These are phyloP conservation scores for Drosophila azteca DNA, from an alignment of 1,140 invertebrate genomes.

Conservation along the genomic window DNA sequence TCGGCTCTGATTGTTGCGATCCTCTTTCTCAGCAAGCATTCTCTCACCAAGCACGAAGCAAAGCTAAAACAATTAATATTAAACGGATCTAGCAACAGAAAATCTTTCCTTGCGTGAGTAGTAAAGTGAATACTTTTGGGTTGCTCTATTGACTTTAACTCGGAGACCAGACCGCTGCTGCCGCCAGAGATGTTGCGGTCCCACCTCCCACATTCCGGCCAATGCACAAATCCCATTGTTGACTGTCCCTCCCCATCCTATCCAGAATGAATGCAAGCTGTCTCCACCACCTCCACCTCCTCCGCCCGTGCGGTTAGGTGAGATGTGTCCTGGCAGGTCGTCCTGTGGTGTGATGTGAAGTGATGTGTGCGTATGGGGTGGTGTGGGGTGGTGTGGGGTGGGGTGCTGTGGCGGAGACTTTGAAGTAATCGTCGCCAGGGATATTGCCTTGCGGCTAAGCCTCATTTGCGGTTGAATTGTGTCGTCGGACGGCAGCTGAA, in stretches of 20 bases:
- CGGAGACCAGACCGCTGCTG: no score
- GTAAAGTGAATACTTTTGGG: neutral
- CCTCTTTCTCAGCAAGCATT: no score
- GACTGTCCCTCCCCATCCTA: constrained; percentile 1
- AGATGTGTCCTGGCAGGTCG: constrained; percentile 5
- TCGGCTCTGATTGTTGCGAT: no score
- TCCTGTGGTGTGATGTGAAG: no score
- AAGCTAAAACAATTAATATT: no score
- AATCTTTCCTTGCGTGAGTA: no score
- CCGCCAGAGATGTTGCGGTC: neutral
- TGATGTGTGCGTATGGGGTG: no score
- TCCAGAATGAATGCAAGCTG: constrained; percentile 32
- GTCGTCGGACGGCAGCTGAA: constrained; percentile 71
- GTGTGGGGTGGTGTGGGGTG: no score
- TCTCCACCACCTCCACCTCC: neutral
- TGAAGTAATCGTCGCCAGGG: constrained; percentile 65
- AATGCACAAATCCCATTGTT: constrained; percentile 63
- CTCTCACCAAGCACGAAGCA: no score
- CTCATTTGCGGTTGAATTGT: constrained; percentile 80
- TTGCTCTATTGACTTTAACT: neutral
- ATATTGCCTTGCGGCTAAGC: constrained; percentile 70
- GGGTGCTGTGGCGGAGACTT: constrained; percentile 32
- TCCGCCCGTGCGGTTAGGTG: constrained; percentile 26
- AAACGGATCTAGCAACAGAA: no score
- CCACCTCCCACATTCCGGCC: constrained; percentile 33